A percentile compares a stretch with the other conserved stretches of the same genome.
phyloP scores from a whole-genome alignment of 2,797 vertebrate species.

The Eurystomus glaucurus region DNA sequence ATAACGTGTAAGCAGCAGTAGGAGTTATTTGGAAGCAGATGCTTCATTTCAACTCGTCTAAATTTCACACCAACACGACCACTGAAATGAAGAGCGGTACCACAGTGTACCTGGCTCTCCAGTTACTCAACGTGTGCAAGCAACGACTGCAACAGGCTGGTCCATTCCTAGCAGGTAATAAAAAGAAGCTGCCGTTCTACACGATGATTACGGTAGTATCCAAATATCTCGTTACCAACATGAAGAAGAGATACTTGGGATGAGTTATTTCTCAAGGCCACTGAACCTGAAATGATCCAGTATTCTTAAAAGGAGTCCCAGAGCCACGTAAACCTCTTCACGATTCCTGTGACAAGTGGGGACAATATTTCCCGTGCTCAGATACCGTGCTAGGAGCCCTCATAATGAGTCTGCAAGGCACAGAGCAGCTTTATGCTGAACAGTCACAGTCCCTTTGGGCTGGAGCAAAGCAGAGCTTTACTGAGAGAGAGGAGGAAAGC shows the following conservation, averaged over 20 bases:
- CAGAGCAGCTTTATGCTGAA: rapidly evolving
- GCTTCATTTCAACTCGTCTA: background rate
- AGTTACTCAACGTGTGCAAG: background rate
- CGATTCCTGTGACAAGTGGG: background rate
- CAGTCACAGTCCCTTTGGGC: background rate
- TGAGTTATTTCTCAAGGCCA: background rate
- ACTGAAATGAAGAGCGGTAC: background rate
- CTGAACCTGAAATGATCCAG: rapidly evolving
- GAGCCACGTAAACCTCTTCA: background rate
- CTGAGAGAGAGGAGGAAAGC: background rate
- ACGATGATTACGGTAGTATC: rapidly evolving
- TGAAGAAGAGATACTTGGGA: background rate
- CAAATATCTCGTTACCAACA: background rate
- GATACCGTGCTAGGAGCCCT: too few species aligned
- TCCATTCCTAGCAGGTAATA: background rate
- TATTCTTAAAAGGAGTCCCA: background rate
- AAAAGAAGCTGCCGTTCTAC: background rate
- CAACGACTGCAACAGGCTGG: background rate
- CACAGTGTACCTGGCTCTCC: rapidly evolving
- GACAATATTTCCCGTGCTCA: background rate
- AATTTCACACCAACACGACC: background rate
- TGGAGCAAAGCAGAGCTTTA: background rate
- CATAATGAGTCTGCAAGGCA: rapidly evolving
- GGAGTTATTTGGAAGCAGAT: background rate
- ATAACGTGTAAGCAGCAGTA: background rate